Conservation (phyloP, 2,888 invertebrate species). For the Xanthostigma xanthostigma region DNA sequence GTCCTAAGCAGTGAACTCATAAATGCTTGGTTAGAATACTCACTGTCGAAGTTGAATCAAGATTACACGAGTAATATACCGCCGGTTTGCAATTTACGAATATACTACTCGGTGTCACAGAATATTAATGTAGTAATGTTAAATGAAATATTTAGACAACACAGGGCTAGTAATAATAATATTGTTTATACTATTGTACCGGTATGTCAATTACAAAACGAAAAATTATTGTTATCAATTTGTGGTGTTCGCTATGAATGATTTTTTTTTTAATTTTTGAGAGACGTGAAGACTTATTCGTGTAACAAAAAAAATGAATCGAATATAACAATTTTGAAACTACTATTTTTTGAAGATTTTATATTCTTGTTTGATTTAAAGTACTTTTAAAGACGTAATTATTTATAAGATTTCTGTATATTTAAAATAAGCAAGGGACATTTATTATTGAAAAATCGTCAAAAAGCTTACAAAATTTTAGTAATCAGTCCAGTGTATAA, state of each 20-base stretch:
- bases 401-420: too few relatives aligned
- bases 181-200: constrained; percentile 65
- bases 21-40: constrained; percentile 39
- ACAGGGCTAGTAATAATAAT: constrained; percentile 32
- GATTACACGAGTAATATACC: constrained; percentile 32
- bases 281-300: too few relatives aligned
- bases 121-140: constrained; percentile 32
- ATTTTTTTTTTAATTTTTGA: background rate
- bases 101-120: constrained; percentile 58
- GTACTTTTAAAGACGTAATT: too few relatives aligned
- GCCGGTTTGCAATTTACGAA: constrained; percentile 56
- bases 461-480: too few relatives aligned
- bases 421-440: too few relatives aligned
- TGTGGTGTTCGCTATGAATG: constrained; percentile 64
- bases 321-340: too few relatives aligned
- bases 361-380: too few relatives aligned
- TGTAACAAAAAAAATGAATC: too few relatives aligned
- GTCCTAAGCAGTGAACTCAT: constrained; percentile 33
- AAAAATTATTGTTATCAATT: constrained; percentile 68
- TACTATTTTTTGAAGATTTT: too few relatives aligned
- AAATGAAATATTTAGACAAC: constrained; percentile 29
- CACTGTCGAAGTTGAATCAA: constrained; percentile 32
- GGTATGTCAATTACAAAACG: constrained; percentile 64
- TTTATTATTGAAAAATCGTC: too few relatives aligned
- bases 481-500: too few relatives aligned